These are phyloP conservation scores for Sceloporus tristichus DNA, from an alignment of 2,113 vertebrate species.

Conservation along the genomic window DNA sequence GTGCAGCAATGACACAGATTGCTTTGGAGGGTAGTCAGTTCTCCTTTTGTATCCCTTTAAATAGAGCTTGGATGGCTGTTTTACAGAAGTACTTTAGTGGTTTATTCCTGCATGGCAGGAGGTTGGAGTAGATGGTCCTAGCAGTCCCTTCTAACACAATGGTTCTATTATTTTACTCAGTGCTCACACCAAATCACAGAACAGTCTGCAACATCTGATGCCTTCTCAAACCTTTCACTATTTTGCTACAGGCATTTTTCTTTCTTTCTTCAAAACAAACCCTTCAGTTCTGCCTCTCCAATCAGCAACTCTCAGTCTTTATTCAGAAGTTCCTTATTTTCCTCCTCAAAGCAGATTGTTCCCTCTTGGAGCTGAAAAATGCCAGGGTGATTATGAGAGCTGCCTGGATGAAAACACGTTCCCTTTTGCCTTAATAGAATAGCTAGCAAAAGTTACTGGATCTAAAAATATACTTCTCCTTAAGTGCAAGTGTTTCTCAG, in stretches of 20 bases:
- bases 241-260: background rate
- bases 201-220: background rate
- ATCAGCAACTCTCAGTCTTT: background rate
- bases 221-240: background rate
- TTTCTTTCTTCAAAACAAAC: background rate
- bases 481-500: background rate
- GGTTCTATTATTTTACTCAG: background rate
- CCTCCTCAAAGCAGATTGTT: slow-evolving; percentile 15
- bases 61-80: too few relatives aligned
- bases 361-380: background rate
- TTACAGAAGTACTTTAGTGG: too few relatives aligned
- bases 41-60: too few relatives aligned
- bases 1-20: too few relatives aligned
- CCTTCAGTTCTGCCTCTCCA: background rate
- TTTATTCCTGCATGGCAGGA: too few relatives aligned
- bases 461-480: slow-evolving; percentile 2
- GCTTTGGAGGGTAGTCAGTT: too few relatives aligned
- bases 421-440: slow-evolving; percentile 10
- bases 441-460: background rate
- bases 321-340: slow-evolving; percentile 21
- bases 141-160: background rate
- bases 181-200: background rate
- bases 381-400: slow-evolving; percentile 7
- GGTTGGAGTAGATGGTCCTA: too few relatives aligned
- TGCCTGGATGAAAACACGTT: slow-evolving; percentile 18